These are phyloP conservation scores for Tringa solitaria DNA, from an alignment of 2,113 vertebrate species.

Conservation along the genomic window DNA sequence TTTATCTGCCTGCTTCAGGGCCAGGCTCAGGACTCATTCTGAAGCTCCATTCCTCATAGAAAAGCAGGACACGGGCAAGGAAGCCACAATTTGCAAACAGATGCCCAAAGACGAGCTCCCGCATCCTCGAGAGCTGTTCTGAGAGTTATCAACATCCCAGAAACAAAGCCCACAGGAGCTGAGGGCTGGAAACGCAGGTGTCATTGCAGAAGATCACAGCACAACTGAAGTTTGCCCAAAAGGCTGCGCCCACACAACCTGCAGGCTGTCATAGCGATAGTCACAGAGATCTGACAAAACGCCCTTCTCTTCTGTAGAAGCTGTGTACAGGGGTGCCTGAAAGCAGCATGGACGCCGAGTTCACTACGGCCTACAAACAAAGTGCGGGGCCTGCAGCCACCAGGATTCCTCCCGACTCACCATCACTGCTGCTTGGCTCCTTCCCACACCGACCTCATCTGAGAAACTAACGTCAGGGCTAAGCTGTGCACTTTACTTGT, in stretches of 20 bases:
- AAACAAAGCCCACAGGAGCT: background rate
- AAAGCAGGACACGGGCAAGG: conserved; percentile 9
- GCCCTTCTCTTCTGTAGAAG: background rate
- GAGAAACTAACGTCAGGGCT: background rate
- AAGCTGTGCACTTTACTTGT: background rate
- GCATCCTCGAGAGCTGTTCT: background rate
- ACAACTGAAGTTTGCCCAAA: background rate
- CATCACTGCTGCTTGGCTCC: background rate
- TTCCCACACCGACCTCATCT: background rate
- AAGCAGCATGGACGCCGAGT: background rate
- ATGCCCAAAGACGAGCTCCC: background rate
- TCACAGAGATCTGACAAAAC: background rate
- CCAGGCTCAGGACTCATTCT: background rate
- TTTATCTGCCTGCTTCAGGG: background rate
- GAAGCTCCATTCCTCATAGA: background rate
- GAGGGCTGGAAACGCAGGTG: background rate
- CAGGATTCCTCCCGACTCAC: background rate
- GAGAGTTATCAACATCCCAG: background rate
- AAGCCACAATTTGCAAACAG: background rate
- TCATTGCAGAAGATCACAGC: background rate
- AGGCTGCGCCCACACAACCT: background rate
- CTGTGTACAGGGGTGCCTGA: background rate
- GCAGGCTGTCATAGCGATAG: background rate
- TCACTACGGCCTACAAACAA: background rate
- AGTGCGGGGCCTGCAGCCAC: background rate